These are phyloP conservation scores for Scaptomyza parva DNA, from an alignment of 2,888 invertebrate genomes.

Conservation along the genomic window DNA sequence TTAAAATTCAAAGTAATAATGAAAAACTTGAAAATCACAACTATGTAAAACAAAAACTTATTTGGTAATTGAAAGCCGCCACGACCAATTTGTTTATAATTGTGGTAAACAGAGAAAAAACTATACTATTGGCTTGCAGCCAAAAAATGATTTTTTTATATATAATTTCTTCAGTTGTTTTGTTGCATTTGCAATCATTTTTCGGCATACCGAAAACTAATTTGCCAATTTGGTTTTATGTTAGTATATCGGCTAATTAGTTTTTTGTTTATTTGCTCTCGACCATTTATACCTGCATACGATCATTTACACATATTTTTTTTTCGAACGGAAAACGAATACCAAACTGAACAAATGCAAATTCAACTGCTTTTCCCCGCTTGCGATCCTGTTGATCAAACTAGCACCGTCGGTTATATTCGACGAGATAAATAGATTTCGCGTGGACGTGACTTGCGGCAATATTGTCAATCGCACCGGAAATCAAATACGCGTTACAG, in stretches of 20 bases:
- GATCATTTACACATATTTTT: slow-evolving; percentile 1
- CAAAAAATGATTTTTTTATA: too few relatives aligned
- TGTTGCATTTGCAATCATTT: slow-evolving; percentile 35
- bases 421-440: slow-evolving; percentile 38
- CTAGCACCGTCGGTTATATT: slow-evolving; percentile 29
- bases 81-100: too few relatives aligned
- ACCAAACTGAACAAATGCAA: slow-evolving; percentile 8
- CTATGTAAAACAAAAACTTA: too few relatives aligned
- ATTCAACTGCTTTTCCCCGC: slow-evolving; percentile 1
- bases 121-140: too few relatives aligned
- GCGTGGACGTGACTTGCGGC: slow-evolving; percentile 17
- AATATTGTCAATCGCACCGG: slow-evolving; percentile 48
- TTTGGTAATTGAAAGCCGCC: too few relatives aligned
- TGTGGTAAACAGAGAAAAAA: too few relatives aligned
- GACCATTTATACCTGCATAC: slow-evolving; percentile 32
- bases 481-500: slow-evolving; percentile 81
- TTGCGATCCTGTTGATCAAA: slow-evolving; percentile 17
- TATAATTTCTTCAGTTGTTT: not conserved
- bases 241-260: slow-evolving; percentile 64
- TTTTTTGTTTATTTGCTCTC: slow-evolving; percentile 65
- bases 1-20: too few relatives aligned
- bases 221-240: slow-evolving; percentile 29
- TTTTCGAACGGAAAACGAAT: slow-evolving; percentile 1
- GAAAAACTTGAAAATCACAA: too few relatives aligned
- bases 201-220: slow-evolving; percentile 39